Conservation (phyloP, 2,113 vertebrate genomes). For the Burhinus bistriatus region DNA sequence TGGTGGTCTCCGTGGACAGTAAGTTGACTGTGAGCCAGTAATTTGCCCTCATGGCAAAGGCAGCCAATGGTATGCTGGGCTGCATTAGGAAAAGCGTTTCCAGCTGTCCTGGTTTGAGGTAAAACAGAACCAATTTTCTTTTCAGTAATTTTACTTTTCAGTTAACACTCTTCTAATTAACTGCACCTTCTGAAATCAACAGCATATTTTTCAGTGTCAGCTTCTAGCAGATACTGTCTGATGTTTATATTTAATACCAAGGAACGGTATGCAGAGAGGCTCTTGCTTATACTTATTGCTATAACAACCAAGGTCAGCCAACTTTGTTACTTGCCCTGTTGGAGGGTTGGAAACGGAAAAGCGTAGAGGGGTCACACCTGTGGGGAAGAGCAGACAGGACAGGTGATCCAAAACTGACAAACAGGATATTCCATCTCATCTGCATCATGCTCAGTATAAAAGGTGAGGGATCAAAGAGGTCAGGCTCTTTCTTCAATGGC, state of each 20-base stretch:
- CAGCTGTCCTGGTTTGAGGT: neutral
- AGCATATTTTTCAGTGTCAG: neutral
- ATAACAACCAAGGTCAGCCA: neutral
- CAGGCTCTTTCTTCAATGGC: neutral
- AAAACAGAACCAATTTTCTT: neutral
- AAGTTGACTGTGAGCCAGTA: neutral
- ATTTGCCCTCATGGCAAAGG: neutral
- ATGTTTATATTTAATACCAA: neutral
- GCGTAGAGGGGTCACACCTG: neutral
- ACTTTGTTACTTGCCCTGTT: neutral
- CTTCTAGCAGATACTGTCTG: neutral
- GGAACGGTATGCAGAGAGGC: neutral
- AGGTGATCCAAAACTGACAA: neutral
- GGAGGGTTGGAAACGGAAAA: neutral
- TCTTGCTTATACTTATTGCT: neutral
- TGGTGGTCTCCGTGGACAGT: neutral
- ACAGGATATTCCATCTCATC: neutral
- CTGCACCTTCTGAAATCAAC: neutral
- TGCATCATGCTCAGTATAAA: neutral
- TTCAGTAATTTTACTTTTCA: neutral
- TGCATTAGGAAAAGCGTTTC: neutral
- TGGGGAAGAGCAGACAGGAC: neutral
- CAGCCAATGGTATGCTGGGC: neutral
- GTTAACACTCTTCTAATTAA: neutral
- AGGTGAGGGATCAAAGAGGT: neutral